Conservation (phyloP, 2,113 vertebrate species). For the Petaurus breviceps region DNA sequence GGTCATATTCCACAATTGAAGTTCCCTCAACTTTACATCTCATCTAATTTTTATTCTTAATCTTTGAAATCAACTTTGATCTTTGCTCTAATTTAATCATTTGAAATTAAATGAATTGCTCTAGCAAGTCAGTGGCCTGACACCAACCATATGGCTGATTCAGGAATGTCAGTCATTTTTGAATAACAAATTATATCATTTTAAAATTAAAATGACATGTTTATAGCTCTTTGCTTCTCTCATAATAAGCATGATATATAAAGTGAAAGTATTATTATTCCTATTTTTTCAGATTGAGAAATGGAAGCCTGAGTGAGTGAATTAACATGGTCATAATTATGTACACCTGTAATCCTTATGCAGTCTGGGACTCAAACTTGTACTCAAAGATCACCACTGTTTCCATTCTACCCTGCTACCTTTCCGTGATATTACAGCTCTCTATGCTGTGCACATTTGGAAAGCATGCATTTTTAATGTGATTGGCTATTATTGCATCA, state of each 20-base stretch:
- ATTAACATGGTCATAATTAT: not conserved
- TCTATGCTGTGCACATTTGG: not conserved
- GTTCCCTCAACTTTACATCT: not conserved
- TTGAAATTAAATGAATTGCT: not conserved
- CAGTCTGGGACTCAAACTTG: not conserved
- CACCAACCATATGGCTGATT: not conserved
- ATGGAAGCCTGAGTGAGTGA: not conserved
- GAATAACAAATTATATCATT: not conserved
- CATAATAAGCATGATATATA: not conserved
- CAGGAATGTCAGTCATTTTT: not conserved
- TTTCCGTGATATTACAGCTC: not conserved
- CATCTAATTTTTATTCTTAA: not conserved
- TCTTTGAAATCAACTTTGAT: not conserved
- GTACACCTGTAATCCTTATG: not conserved
- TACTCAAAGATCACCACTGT: not conserved
- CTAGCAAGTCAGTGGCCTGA: not conserved
- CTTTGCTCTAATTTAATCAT: not conserved
- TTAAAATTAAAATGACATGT: not conserved
- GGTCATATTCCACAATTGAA: not conserved
- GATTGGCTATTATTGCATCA: not conserved
- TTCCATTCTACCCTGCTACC: not conserved
- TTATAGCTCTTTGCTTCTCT: not conserved
- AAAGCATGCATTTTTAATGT: not conserved
- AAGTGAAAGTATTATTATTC: not conserved
- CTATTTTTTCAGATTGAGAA: not conserved